Conservation (phyloP, 2,797 vertebrate genomes). For the Chaetophractus vellerosus region DNA sequence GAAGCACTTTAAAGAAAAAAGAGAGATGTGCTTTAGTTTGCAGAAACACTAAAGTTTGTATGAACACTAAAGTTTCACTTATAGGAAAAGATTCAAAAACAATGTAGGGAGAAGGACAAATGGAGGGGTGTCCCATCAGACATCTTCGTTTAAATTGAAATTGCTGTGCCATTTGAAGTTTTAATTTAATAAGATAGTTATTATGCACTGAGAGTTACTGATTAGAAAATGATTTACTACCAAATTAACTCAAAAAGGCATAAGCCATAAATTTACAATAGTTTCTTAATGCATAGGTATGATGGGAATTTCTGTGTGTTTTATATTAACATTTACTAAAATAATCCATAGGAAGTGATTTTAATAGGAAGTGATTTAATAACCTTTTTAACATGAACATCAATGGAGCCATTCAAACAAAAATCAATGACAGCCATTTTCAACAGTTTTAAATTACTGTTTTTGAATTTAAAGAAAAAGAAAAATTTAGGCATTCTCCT, state of each 20-base stretch:
- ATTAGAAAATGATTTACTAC: not conserved
- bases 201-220: not conserved
- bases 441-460: not conserved
- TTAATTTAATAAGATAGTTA: not conserved
- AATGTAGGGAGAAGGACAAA: not conserved
- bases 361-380: conserved; percentile 2
- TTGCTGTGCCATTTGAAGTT: not conserved
- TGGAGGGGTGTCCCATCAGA: not conserved
- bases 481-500: not conserved
- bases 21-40: not conserved
- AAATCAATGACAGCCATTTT: not conserved
- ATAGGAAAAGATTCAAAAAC: not conserved
- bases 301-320: not conserved
- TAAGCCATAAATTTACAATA: not conserved
- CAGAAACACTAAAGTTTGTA: not conserved
- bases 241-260: conserved; percentile 47
- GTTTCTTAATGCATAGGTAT: conserved; percentile 22
- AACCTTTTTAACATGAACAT: not conserved
- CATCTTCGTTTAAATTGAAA: conserved; percentile 27
- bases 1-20: not conserved
- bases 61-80: no score
- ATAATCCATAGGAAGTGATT: conserved; percentile 2
- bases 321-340: conserved; percentile 12
- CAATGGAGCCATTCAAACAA: not conserved
- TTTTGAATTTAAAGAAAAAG: conserved; percentile 13